Conservation (phyloP, 2,888 invertebrate genomes). For the Apeira syringaria region DNA sequence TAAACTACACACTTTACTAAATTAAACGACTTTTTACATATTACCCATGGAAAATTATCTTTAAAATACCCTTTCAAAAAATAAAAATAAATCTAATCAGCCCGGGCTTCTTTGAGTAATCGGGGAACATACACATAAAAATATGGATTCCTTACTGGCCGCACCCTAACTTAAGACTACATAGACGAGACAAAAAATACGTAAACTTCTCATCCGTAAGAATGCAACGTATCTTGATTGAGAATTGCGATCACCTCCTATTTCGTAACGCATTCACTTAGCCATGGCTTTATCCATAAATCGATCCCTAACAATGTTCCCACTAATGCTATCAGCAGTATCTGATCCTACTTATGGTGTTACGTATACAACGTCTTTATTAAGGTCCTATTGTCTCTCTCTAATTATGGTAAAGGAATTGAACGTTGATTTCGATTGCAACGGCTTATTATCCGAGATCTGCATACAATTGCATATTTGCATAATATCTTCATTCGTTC, state of each 20-base stretch:
- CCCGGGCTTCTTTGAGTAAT: too few species aligned
- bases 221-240: too few species aligned
- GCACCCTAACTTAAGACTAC: too few species aligned
- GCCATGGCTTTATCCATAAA: not conserved
- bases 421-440: constrained; percentile 64
- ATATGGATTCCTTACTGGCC: too few species aligned
- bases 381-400: constrained; percentile 74
- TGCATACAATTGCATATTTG: constrained; percentile 81
- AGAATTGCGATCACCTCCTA: constrained; percentile 7
- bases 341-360: constrained; percentile 56
- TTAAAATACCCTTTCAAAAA: too few species aligned
- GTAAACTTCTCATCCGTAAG: not conserved
- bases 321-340: constrained; percentile 51
- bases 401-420: constrained; percentile 77
- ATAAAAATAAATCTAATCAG: too few species aligned
- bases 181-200: too few species aligned
- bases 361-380: constrained; percentile 63
- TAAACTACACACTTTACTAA: too few species aligned
- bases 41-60: too few species aligned
- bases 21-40: too few species aligned
- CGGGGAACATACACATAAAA: too few species aligned
- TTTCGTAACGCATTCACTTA: constrained; percentile 6
- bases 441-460: constrained; percentile 72
- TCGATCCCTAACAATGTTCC: constrained; percentile 22
- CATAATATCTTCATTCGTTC: constrained; percentile 82